Base-by-base conservation (phyloP, 1,140 invertebrate species). In the Ostrea edulis region DNA sequence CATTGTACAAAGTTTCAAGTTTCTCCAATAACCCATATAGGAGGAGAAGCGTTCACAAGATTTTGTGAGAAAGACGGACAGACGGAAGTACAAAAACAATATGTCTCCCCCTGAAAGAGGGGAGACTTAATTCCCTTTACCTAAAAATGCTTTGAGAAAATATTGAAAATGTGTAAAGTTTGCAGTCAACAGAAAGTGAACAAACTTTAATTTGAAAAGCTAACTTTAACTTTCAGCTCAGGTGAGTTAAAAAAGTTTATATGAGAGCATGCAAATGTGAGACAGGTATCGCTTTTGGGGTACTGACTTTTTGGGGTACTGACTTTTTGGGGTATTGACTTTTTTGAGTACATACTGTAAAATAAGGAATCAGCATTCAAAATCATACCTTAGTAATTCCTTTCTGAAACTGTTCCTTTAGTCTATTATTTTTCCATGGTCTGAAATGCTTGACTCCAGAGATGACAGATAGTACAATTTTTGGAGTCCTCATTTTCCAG, bases 401-500 rank as follows among this genome's bases (percentile, higher is more conserved):
- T 54, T 90, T 91, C 85, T 93, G 92, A 85, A 94, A 93, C 52
- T 93, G 91, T 81, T 93, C 91, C 29, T 90, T 88, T 1, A 91
- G 86, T 87, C 89, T 89, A 8, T 89, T 85, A 55, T 92, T 93
- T 35, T 90, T 92, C 91, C 91, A 93, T n/a, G 89, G 88, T 87
- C 91, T 91, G 84, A 92, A 93, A 86, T 93, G 92, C 35, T 91
- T 89, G 11, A 87, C 90, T 53, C 89, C 91, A 7, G 91, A 92
- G 11, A 94, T 92, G 62, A 94, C 90, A 29, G 91, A 91, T 14
- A 94, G 82, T 2, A 94, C 91, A 68, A 94, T 91, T 81, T 93
- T 93, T 4, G 93, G 93, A 83, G 89, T 91, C 9, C 92, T 86
- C 81, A 92, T 91, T 8, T 87, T 87, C 93, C 93, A 94, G 84